Conservation (phyloP, 2,797 vertebrate species). For the Apodemus agrarius region DNA sequence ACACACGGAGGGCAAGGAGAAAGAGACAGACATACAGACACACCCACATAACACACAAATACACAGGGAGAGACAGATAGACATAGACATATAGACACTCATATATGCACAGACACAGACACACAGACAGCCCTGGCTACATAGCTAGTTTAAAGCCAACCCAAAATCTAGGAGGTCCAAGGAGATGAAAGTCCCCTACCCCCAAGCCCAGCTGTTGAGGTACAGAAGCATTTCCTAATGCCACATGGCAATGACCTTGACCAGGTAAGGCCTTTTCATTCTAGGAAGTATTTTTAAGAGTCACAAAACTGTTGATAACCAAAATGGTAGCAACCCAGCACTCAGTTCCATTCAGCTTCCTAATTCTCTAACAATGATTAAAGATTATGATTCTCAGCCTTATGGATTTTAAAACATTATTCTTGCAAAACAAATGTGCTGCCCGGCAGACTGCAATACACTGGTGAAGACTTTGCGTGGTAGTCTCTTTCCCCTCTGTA, state of each 20-base stretch:
- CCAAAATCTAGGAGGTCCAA: neutral
- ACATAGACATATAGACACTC: neutral
- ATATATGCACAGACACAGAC: too few relatives aligned
- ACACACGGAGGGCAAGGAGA: neutral
- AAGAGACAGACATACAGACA: neutral
- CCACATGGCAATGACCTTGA: neutral
- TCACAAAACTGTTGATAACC: slow-evolving; percentile 43
- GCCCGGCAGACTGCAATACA: neutral
- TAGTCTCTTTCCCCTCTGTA: neutral
- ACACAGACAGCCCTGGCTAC: neutral
- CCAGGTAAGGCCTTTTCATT: neutral
- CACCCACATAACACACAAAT: neutral
- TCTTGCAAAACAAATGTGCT: slow-evolving; percentile 15
- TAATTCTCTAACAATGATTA: slow-evolving; percentile 17
- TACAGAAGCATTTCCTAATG: neutral
- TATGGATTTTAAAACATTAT: neutral
- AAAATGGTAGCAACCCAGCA: neutral
- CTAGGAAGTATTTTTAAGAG: neutral
- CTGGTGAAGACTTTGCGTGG: neutral
- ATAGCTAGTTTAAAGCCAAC: neutral
- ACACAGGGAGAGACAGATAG: neutral
- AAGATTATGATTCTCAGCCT: slow-evolving; percentile 30
- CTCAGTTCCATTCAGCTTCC: slow-evolving; percentile 10
- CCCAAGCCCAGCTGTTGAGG: neutral
- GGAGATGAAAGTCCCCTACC: neutral